A percentile compares a stretch with the other conserved stretches of the same genome.
These are phyloP conservation scores for Aphaenogaster floridana DNA, from an alignment of 1,140 invertebrate genomes.

Conservation along the genomic window DNA sequence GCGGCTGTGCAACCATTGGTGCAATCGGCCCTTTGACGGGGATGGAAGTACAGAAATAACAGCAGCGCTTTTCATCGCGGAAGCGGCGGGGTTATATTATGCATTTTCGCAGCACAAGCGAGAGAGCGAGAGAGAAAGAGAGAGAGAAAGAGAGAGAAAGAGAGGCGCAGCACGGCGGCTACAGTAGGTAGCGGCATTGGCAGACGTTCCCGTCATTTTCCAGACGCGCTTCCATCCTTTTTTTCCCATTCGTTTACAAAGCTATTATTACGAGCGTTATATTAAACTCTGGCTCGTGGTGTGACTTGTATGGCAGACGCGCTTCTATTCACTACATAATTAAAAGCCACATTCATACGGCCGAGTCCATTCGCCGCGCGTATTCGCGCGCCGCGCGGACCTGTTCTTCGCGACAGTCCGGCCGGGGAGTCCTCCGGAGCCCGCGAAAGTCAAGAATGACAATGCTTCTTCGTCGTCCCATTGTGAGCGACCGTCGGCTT, in stretches of 20 bases:
- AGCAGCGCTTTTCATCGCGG: slow-evolving; percentile 59
- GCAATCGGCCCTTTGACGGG: slow-evolving; percentile 62
- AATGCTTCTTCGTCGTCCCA: slow-evolving; percentile 69
- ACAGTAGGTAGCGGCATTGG: slow-evolving; percentile 47
- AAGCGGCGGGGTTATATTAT: slow-evolving; percentile 62
- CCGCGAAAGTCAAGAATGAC: slow-evolving; percentile 70
- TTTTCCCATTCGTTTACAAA: slow-evolving; percentile 61
- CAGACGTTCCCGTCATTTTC: slow-evolving; percentile 54
- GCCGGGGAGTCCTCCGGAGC: slow-evolving; percentile 54
- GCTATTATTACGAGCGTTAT: slow-evolving; percentile 70
- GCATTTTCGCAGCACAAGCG: slow-evolving; percentile 47
- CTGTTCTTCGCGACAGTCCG: slow-evolving; percentile 74
- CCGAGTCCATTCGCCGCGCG: slow-evolving; percentile 57
- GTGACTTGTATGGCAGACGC: slow-evolving; percentile 67
- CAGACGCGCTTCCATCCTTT: slow-evolving; percentile 63
- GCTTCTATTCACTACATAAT: slow-evolving; percentile 75
- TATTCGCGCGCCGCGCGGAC: slow-evolving; percentile 49
- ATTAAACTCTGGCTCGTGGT: slow-evolving; percentile 66
- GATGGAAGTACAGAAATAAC: slow-evolving; percentile 64
- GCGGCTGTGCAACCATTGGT: slow-evolving; percentile 44
- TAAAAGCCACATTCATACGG: slow-evolving; percentile 75
- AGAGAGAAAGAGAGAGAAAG: slow-evolving; percentile 10
- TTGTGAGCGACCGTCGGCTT: slow-evolving; percentile 67
- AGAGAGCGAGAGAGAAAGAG: not conserved
- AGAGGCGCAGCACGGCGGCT: not conserved